Evolutionary conservation across 2,888 invertebrate genomes (phyloP), one percentile per base, ranked within the genome.

Genomic region (Patella caerulea): DNA sequence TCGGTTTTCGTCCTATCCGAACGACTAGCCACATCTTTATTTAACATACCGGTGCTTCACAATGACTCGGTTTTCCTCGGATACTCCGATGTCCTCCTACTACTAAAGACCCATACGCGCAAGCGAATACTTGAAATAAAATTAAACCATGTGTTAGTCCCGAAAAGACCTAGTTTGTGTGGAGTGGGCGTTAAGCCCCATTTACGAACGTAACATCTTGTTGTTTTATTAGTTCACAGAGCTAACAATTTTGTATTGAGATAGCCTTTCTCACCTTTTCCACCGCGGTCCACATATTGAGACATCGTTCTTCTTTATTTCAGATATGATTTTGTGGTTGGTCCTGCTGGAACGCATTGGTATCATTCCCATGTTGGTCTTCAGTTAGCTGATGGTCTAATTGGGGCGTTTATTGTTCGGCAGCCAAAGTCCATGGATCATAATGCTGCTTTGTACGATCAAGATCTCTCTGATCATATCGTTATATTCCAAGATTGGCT

Each of bases 401-500:
- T 77, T 53, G 88, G 88, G 15, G 80, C 86, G 1, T 78, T 88
- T 45, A 82, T 88, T 54, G 85, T 88, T 2, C 77, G 86, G 69
- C 78, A 83, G 56, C 81, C 81, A 12, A 19, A 45, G 11, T 17
- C 52, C 4, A 3, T 52, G 17, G 83, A 85, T 29, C 81, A 80
- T n/a, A 75, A 75, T 70, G 56, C 70, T 9, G 65, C 45, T 24
- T 92, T 96, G 19, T 97, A 97, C 90, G 96, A 97, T 91, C 96
- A 95, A 89, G 97, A 97, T 93, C 92, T 96, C 86, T 96, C 96
- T 0, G 96, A 96, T 0, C 97, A 97, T 91, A 95, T 96, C 3
- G 94, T 96, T 93, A 90, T 96, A 34, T 92, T 97, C 85, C 95
- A 95, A 88, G 97, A 97, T 92, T 97, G 97, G 97, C 93, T 95